Evolutionary conservation across 1,140 invertebrate genomes (phyloP), one percentile per base, ranked within the genome.

Genomic region (Heliconius congener): DNA sequence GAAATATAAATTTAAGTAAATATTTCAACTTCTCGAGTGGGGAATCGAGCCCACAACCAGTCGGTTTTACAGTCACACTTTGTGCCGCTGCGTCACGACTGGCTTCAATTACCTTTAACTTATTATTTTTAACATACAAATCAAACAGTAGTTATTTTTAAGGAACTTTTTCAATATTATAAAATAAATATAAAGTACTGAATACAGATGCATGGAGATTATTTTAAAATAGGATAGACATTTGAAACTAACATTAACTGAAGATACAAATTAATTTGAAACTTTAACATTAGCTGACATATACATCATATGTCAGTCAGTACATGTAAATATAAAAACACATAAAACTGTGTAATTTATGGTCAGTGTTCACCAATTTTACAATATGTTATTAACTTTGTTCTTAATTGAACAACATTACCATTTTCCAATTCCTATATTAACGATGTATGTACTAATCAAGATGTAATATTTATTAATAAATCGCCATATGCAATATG

Each of bases 201-300:
- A 72, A 72, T 39, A 78, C 76, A 73, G 80, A 81, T 81, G 80
- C 80, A 81, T 81, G 80, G 76, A 73, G 66, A 39, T 74, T n/a
- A 76, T 42, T 37, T 42, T 13, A 13, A 66, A 66, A 66, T 66
- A 30, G 9, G 3, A 66, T 30, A 16, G 4, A 27, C 27, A 66
- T 66, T 19, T 19, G 18, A 52, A 52, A 52, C 16, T 52, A 8
- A 52, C 1, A 46, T 46, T 46, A 46, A 3, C 13, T 16, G 13
- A 46, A 18, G 50, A 52, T 66, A 66, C 27, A 66, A 11, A 66
- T 13, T 66, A 3, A 66, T 66, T 30, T 66, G 8, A 30, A 27
- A 66, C 4, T 16, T 30, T 16, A 27, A 66, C 23, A 66, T 66
- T 66, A 30, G 60, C 27, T 30, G 11, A 66, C 0, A 75, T 75